Percentiles rank a stretch among this genome's conserved stretches.
Evolutionary conservation across 2,888 invertebrate species (phyloP).

Genomic region (Plutella xylostella): DNA sequence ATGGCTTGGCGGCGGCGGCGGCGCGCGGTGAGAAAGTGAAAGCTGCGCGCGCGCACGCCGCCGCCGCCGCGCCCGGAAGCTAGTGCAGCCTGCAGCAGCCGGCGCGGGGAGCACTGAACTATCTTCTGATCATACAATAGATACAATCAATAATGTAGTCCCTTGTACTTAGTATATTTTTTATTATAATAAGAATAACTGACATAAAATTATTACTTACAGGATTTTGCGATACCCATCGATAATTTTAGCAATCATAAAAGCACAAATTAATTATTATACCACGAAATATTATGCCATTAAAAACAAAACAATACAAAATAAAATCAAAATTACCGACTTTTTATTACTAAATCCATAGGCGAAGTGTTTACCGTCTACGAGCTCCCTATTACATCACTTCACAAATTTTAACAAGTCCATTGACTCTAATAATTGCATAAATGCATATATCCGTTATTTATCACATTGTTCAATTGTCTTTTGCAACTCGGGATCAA

Average conservation of each 20-base stretch:
- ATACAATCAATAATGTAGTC: not conserved
- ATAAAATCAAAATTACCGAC: conserved; percentile 42
- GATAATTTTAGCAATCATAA: too few relatives aligned
- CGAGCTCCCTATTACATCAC: not conserved
- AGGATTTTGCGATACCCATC: too few relatives aligned
- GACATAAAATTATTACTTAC: too few relatives aligned
- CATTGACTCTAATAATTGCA: not conserved
- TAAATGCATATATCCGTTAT: not conserved
- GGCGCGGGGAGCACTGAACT: too few relatives aligned
- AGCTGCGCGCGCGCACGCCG: conserved; percentile 61
- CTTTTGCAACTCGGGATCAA: not conserved
- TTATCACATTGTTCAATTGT: too few relatives aligned
- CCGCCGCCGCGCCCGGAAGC: conserved; percentile 58
- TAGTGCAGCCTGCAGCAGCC: conserved; percentile 23
- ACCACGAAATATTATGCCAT: not conserved
- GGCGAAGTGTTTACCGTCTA: conserved; percentile 45
- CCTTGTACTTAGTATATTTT: too few relatives aligned
- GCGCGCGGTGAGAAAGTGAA: conserved; percentile 62
- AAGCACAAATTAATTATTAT: not conserved
- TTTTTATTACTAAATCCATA: conserved; percentile 66
- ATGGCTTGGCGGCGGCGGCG: conserved; percentile 1
- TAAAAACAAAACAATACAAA: not conserved
- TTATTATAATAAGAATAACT: too few relatives aligned
- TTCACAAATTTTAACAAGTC: not conserved
- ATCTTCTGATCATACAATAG: not conserved